Evolutionary conservation across 2,113 vertebrate species (phyloP).

Genomic region (Microcebus tavaratra): DNA sequence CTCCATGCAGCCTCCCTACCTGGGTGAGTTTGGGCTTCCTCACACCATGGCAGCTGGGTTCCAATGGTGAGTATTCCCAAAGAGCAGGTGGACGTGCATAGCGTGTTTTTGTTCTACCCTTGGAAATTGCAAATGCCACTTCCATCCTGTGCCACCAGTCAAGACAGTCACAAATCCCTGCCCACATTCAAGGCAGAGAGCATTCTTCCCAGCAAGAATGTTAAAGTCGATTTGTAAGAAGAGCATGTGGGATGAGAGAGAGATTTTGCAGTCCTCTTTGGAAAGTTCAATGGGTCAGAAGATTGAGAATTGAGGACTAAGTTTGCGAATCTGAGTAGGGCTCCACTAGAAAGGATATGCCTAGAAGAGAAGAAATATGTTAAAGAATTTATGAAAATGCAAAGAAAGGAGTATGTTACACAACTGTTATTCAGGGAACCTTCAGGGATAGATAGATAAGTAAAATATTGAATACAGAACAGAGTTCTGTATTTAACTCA

Average conservation of each 20-base stretch:
- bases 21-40: not conserved
- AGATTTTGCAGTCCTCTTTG: not conserved
- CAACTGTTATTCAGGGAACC: not conserved
- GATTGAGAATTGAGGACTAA: not conserved
- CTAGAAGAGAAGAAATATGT: not conserved
- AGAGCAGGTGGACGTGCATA: not conserved
- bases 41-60: not conserved
- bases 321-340: not conserved
- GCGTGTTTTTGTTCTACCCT: not conserved
- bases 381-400: conserved; percentile 34
- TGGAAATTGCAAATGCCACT: not conserved
- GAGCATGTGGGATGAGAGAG: not conserved
- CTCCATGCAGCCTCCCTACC: not conserved
- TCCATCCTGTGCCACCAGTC: not conserved
- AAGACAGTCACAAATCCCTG: not conserved
- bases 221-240: not conserved
- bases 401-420: not conserved
- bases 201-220: not conserved
- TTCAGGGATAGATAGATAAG: not conserved
- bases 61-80: not conserved
- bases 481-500: not conserved
- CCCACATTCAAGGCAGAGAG: not conserved
- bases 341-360: not conserved
- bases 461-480: not conserved
- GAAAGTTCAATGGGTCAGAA: not conserved